Conservation (phyloP, 2,797 vertebrate species). For the Platalea minor region DNA sequence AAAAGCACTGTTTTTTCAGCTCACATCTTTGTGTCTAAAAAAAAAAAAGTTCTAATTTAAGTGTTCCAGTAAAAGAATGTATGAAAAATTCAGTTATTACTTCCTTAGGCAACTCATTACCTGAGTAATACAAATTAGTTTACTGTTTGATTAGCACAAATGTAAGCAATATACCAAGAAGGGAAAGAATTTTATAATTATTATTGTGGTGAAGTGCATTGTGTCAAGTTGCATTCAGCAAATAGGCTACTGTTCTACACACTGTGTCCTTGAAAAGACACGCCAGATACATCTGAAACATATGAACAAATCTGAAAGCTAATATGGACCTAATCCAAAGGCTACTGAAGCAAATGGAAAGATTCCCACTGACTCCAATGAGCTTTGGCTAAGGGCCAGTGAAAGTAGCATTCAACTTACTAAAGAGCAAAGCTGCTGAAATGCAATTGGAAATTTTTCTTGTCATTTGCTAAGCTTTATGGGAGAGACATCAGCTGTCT, state of each 20-base stretch:
- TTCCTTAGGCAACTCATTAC: background rate
- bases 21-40: background rate
- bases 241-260: background rate
- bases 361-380: background rate
- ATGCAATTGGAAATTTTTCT: background rate
- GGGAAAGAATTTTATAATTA: background rate
- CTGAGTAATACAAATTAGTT: background rate
- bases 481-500: background rate
- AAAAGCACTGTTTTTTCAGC: background rate
- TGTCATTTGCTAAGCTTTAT: background rate
- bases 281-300: conserved; percentile 2
- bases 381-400: conserved; percentile 15
- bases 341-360: conserved; percentile 18
- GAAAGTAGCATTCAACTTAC: background rate
- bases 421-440: background rate
- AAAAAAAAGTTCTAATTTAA: background rate
- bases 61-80: background rate
- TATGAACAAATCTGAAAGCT: conserved; percentile 35
- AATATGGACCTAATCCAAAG: conserved; percentile 25
- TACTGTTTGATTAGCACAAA: background rate
- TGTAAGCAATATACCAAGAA: background rate
- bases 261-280: conserved; percentile 32
- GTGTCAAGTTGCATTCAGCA: background rate
- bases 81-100: background rate
- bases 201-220: background rate